Conservation (phyloP, 2,113 vertebrate genomes). For the Ophiodon elongatus region DNA sequence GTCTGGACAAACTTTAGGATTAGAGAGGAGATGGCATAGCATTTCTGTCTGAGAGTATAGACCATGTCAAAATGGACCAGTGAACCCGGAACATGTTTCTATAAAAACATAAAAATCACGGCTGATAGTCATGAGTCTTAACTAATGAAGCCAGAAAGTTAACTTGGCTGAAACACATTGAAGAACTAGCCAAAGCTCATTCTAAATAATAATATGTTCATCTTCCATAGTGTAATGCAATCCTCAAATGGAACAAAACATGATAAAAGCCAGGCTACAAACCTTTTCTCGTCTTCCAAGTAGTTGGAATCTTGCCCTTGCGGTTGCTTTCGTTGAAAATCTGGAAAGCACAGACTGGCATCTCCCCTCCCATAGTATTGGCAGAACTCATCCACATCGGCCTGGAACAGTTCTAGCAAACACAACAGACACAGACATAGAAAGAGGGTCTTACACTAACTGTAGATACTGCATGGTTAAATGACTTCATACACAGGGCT, state of each 20-base stretch:
- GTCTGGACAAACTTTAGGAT: slow-evolving; percentile 75
- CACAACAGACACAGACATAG: slow-evolving; percentile 76
- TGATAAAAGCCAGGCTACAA: slow-evolving; percentile 85
- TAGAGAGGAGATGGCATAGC: slow-evolving; percentile 58
- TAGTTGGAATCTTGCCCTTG: slow-evolving; percentile 96
- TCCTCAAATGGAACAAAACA: slow-evolving; percentile 60
- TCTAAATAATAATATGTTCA: slow-evolving; percentile 33
- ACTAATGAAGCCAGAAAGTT: slow-evolving; percentile 24
- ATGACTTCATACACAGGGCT: slow-evolving; percentile 17
- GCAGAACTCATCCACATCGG: slow-evolving; percentile 97
- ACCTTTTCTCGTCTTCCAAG: slow-evolving; percentile 98
- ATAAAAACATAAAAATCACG: slow-evolving; percentile 10
- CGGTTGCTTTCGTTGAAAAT: slow-evolving; percentile 95
- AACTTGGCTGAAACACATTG: slow-evolving; percentile 28
- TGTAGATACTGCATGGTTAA: slow-evolving; percentile 26
- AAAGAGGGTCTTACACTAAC: slow-evolving; percentile 74
- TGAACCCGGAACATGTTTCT: slow-evolving; percentile 49
- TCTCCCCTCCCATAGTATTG: slow-evolving; percentile 94
- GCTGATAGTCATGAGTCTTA: slow-evolving; percentile 16
- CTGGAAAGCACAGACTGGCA: slow-evolving; percentile 94
- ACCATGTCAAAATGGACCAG: slow-evolving; percentile 54
- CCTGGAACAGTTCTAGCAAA: slow-evolving; percentile 95
- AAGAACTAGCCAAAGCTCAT: slow-evolving; percentile 29
- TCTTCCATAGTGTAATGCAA: slow-evolving; percentile 61
- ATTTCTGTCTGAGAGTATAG: slow-evolving; percentile 60